Evolutionary conservation across 2,113 vertebrate species (phyloP).

Genomic region (Hippoglossus stenolepis): DNA sequence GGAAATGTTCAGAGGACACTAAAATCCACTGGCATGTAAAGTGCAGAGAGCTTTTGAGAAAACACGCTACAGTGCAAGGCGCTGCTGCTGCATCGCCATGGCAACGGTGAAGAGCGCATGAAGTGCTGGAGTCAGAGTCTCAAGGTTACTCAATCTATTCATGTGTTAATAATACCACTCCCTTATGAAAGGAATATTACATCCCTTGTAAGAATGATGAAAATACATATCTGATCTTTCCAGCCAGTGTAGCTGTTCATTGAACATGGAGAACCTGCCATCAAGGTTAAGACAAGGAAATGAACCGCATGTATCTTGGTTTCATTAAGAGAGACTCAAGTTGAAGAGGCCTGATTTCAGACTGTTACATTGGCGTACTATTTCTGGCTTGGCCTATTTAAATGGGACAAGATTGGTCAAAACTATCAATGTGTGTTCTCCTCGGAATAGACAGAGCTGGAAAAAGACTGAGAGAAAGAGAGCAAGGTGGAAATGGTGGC

Average conservation of each 20-base stretch:
- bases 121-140: conserved; percentile 66
- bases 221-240: conserved; percentile 63
- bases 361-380: conserved; percentile 39
- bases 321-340: conserved; percentile 48
- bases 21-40: conserved; percentile 62
- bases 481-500: not conserved
- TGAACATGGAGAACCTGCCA: conserved; percentile 48
- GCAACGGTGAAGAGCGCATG: conserved; percentile 66
- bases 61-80: conserved; percentile 54
- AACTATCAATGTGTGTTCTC: conserved; percentile 34
- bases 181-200: conserved; percentile 69
- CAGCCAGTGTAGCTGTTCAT: conserved; percentile 30
- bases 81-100: conserved; percentile 67
- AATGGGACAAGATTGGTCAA: conserved; percentile 43
- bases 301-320: conserved; percentile 48
- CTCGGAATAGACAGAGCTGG: conserved; percentile 7
- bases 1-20: conserved; percentile 57
- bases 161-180: conserved; percentile 76
- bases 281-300: conserved; percentile 64
- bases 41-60: conserved; percentile 52
- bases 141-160: conserved; percentile 79
- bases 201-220: conserved; percentile 69
- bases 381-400: conserved; percentile 57
- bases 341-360: conserved; percentile 53
- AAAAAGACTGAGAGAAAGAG: not conserved